These are phyloP conservation scores for Serinus canaria DNA, from an alignment of 2,113 vertebrate species.

Conservation along the genomic window DNA sequence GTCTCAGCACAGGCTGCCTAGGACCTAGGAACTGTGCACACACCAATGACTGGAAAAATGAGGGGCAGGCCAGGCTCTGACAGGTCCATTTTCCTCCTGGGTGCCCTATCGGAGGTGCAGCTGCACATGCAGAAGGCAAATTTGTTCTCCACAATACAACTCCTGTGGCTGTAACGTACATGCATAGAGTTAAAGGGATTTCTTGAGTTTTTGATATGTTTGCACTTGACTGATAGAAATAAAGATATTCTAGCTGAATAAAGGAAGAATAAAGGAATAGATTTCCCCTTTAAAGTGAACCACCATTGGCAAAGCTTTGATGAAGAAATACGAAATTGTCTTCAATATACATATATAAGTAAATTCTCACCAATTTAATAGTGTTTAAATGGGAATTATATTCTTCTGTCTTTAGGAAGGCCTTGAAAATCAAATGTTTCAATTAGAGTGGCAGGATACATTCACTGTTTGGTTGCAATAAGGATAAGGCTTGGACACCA, in stretches of 20 bases:
- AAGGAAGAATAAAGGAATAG: not conserved
- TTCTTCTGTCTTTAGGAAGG: not conserved
- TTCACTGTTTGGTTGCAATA: not conserved
- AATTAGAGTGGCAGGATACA: not conserved
- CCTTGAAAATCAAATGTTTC: not conserved
- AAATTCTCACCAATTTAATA: not conserved
- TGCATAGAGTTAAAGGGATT: not conserved
- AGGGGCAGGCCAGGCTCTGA: not conserved
- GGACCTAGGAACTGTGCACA: not conserved
- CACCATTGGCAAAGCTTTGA: not conserved
- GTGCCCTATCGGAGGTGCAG: not conserved
- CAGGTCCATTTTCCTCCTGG: not conserved
- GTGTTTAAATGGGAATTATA: not conserved
- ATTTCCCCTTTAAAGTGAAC: not conserved
- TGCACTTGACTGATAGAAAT: not conserved
- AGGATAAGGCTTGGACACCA: not conserved
- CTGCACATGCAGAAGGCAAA: not conserved
- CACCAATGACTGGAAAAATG: not conserved
- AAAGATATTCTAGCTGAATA: not conserved
- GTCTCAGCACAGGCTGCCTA: not conserved
- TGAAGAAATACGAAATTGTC: not conserved
- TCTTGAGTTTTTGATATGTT: not conserved
- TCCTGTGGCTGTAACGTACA: not conserved
- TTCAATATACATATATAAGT: not conserved
- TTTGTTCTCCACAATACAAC: not conserved